Evolutionary conservation across 2,797 vertebrate genomes (phyloP).

Genomic region (Poecilia gillii): DNA sequence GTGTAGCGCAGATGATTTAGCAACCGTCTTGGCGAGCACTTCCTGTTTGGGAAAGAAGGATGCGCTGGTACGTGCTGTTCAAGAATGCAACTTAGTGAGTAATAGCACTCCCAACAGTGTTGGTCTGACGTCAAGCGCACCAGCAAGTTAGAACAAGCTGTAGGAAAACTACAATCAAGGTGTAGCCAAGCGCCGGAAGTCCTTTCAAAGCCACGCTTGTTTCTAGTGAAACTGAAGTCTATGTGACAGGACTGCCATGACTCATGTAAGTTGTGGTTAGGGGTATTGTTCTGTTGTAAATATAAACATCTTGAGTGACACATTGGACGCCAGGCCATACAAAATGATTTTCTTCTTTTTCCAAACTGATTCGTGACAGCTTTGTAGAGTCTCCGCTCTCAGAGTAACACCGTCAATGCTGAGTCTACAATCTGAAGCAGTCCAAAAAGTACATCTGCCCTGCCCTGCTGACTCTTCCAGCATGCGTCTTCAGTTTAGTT

Average conservation of each 20-base stretch:
- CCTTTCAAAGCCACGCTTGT: conserved; percentile 47
- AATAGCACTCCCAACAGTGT: conserved; percentile 76
- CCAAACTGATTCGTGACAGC: neutral
- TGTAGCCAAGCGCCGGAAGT: conserved; percentile 74
- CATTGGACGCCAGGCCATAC: neutral
- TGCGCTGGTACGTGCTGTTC: conserved; percentile 65
- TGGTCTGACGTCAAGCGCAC: conserved; percentile 75
- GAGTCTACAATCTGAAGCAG: conserved; percentile 53
- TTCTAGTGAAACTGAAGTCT: conserved; percentile 43
- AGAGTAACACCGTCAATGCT: conserved; percentile 41
- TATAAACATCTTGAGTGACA: neutral
- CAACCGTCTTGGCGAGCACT: conserved; percentile 64
- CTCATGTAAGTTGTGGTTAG: conserved; percentile 25
- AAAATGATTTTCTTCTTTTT: neutral
- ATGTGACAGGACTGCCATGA: conserved; percentile 20
- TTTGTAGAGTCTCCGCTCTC: conserved; percentile 15
- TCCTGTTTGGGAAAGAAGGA: conserved; percentile 76
- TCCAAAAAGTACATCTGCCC: conserved; percentile 47
- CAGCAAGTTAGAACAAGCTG: conserved; percentile 70
- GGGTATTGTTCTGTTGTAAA: neutral
- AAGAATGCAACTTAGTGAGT: conserved; percentile 81
- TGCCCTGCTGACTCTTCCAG: conserved; percentile 58
- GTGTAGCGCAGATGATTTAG: conserved; percentile 63
- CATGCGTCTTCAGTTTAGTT: conserved; percentile 67
- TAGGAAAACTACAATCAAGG: conserved; percentile 80